These are phyloP conservation scores for Philypnodon macrostomus DNA, from an alignment of 2,797 vertebrate genomes.

Conservation along the genomic window DNA sequence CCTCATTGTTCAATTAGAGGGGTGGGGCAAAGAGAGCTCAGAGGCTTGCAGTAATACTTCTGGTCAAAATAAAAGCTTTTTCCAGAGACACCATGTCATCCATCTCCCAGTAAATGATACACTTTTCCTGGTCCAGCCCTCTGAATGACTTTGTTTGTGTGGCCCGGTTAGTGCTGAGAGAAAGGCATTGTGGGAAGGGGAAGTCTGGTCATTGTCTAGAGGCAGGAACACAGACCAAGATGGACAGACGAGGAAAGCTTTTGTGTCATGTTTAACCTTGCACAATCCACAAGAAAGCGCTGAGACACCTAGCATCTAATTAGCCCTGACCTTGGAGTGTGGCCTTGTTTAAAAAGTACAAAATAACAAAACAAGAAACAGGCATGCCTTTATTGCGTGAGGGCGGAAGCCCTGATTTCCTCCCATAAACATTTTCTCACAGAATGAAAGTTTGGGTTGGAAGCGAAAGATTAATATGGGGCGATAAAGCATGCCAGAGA, in stretches of 20 bases:
- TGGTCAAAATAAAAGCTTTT: constrained; percentile 74
- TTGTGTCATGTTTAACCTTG: constrained; percentile 49
- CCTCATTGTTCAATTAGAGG: constrained; percentile 71
- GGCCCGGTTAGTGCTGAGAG: constrained; percentile 60
- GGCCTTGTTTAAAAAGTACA: constrained; percentile 28
- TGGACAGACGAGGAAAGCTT: constrained; percentile 17
- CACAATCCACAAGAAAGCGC: constrained; percentile 21
- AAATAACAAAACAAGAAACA: constrained; percentile 34
- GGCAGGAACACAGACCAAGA: constrained; percentile 26
- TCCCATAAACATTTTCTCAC: constrained; percentile 65
- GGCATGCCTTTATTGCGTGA: constrained; percentile 42
- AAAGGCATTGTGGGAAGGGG: constrained; percentile 36
- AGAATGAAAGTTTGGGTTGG: constrained; percentile 68
- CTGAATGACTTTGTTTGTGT: constrained; percentile 73
- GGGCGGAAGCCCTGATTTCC: constrained; percentile 45
- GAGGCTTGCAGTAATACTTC: constrained; percentile 59
- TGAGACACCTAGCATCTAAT: constrained; percentile 60
- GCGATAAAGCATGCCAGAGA: constrained; percentile 58
- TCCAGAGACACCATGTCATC: constrained; percentile 67
- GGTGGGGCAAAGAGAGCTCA: constrained; percentile 24
- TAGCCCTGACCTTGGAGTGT: constrained; percentile 63
- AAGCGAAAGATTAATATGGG: constrained; percentile 70
- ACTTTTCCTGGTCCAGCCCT: constrained; percentile 67
- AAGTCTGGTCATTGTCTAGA: constrained; percentile 66
- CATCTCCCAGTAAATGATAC: constrained; percentile 75